phyloP scores from a whole-genome alignment of 2,888 invertebrate genomes.

The Augochlorella aurata region DNA sequence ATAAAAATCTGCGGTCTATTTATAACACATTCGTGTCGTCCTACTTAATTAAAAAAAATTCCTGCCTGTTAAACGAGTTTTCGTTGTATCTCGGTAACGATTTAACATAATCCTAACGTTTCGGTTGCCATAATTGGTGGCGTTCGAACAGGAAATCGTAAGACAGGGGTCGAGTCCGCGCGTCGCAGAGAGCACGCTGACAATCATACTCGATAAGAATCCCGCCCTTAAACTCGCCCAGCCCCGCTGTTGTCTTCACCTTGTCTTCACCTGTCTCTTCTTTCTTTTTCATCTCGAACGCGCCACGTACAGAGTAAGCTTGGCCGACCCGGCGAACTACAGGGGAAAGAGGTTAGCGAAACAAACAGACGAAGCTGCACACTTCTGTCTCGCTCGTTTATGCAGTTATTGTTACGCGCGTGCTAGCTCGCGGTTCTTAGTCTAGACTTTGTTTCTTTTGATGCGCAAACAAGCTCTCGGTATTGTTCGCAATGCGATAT shows the following conservation, averaged over 20 bases:
- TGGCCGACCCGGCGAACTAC: constrained; percentile 91
- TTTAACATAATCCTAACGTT: no score
- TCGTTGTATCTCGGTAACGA: no score
- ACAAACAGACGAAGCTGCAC: constrained; percentile 33
- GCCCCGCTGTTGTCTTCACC: constrained; percentile 79
- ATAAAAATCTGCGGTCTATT: no score
- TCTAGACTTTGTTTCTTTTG: neutral
- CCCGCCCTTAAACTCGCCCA: neutral
- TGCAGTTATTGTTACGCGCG: constrained; percentile 28
- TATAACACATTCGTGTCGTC: no score
- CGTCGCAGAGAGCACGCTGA: constrained; percentile 60
- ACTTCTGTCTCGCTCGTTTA: constrained; percentile 44
- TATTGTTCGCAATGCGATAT: constrained; percentile 43
- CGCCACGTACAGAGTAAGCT: constrained; percentile 86
- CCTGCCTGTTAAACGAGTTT: no score
- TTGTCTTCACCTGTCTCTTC: constrained; percentile 36
- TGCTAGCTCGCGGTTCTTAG: neutral
- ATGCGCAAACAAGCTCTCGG: constrained; percentile 39
- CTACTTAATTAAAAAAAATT: no score
- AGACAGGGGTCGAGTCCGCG: constrained; percentile 10
- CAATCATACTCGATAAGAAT: constrained; percentile 58
- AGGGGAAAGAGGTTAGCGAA: constrained; percentile 88
- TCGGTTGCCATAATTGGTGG: no score
- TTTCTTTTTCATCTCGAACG: constrained; percentile 83
- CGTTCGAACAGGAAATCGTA: neutral